A percentile compares a stretch with the other conserved stretches of the same genome.
Evolutionary conservation across 2,113 vertebrate species (phyloP).

Genomic region (Zeus faber): DNA sequence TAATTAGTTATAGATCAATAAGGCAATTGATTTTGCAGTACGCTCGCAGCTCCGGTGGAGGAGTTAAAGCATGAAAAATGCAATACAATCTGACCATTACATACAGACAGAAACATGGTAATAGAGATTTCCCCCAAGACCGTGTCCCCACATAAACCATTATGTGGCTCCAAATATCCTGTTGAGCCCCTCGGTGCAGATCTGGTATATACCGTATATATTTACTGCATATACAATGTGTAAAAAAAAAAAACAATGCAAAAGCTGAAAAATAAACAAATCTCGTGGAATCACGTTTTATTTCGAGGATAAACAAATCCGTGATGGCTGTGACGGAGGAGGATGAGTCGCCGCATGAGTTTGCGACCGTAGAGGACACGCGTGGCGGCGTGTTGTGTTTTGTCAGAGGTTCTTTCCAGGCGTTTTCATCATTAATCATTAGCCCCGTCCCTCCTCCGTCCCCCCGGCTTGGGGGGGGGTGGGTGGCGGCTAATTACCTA

Average conservation of each 20-base stretch:
- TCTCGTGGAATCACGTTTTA: slow-evolving; percentile 15
- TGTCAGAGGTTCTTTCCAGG: slow-evolving; percentile 47
- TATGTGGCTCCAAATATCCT: slow-evolving; percentile 24
- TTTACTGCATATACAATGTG: no score
- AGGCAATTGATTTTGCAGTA: slow-evolving; percentile 76
- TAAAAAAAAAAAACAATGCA: not conserved
- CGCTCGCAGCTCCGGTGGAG: slow-evolving; percentile 57
- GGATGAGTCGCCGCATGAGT: slow-evolving; percentile 40
- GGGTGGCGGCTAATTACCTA: slow-evolving; percentile 76
- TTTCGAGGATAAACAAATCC: slow-evolving; percentile 14
- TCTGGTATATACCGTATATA: no score
- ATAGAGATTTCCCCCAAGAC: slow-evolving; percentile 60
- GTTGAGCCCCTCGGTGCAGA: slow-evolving; percentile 22
- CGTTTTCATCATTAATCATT: slow-evolving; percentile 71
- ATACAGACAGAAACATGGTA: slow-evolving; percentile 63
- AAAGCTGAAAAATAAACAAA: slow-evolving; percentile 9
- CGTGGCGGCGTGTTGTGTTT: slow-evolving; percentile 57
- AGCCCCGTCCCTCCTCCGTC: slow-evolving; percentile 61
- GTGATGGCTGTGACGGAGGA: slow-evolving; percentile 20
- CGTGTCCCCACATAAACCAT: slow-evolving; percentile 30
- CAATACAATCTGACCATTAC: slow-evolving; percentile 58
- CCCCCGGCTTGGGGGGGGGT: slow-evolving; percentile 48
- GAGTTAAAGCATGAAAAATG: slow-evolving; percentile 67
- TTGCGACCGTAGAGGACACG: slow-evolving; percentile 40
- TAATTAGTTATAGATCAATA: slow-evolving; percentile 82